These are phyloP conservation scores for Schizotus pectinicornis DNA, from an alignment of 2,888 invertebrate species.

Conservation along the genomic window DNA sequence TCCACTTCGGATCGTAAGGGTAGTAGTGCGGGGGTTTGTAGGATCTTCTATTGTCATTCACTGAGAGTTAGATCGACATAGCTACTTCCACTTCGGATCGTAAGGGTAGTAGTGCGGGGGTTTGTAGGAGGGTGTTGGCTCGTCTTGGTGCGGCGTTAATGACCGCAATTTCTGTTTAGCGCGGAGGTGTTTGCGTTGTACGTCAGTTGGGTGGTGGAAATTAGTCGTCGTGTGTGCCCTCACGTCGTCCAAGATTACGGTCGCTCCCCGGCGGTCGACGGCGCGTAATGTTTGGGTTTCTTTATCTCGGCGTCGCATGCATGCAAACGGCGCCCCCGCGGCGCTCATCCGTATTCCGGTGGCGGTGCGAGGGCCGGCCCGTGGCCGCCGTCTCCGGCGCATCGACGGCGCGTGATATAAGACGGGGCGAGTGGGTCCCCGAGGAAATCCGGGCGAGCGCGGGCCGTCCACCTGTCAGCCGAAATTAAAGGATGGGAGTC, in stretches of 20 bases:
- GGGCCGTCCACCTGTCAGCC: constrained; percentile 63
- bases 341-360: constrained; percentile 59
- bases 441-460: constrained; percentile 54
- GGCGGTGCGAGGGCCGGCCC: constrained; percentile 23
- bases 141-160: no score
- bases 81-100: no score
- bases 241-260: constrained; percentile 48
- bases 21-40: no score
- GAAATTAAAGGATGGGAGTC: constrained; percentile 64
- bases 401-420: constrained; percentile 51
- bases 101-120: no score
- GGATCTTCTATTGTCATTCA: no score
- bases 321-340: constrained; percentile 65
- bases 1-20: no score
- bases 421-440: constrained; percentile 53
- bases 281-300: constrained; percentile 48
- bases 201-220: constrained; percentile 39
- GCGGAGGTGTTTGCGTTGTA: no score
- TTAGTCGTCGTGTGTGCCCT: constrained; percentile 44
- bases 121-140: no score
- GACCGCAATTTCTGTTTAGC: no score
- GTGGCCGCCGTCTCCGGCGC: constrained; percentile 52
- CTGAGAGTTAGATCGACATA: no score
- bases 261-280: constrained; percentile 40
- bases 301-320: constrained; percentile 51